Conservation (phyloP, 2,888 invertebrate genomes). For the Leucozona laternaria region DNA sequence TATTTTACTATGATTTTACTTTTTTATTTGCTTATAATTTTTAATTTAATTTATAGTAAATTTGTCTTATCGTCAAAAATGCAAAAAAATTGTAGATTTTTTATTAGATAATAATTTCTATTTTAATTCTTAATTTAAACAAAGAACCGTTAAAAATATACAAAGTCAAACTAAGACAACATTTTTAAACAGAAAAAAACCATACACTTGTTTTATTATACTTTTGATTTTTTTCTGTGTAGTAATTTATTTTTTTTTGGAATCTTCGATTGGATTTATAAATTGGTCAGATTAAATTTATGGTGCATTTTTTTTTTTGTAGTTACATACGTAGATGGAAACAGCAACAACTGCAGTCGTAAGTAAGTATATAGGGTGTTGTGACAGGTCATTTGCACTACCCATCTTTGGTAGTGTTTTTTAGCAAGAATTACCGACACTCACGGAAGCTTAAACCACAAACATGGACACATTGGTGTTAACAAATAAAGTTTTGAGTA, state of each 20-base stretch:
- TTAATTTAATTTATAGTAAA: conserved; percentile 70
- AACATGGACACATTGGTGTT: no score
- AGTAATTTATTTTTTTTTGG: background rate
- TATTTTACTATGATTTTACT: conserved; percentile 19
- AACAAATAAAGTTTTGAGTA: no score
- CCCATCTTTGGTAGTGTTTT: no score
- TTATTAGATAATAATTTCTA: conserved; percentile 61
- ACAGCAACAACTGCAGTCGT: no score
- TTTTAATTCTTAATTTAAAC: conserved; percentile 68
- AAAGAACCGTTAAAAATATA: conserved; percentile 71
- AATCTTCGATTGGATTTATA: background rate
- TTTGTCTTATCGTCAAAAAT: conserved; percentile 58
- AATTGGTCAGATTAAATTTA: background rate
- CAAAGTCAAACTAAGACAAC: conserved; percentile 73
- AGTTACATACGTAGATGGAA: no score
- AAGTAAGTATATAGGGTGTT: no score
- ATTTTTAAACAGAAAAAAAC: conserved; percentile 58
- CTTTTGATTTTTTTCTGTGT: background rate
- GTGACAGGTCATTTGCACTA: no score
- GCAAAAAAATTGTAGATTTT: conserved; percentile 47
- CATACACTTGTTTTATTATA: conserved; percentile 18
- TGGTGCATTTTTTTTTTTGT: background rate
- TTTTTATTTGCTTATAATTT: conserved; percentile 38
- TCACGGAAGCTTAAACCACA: no score
- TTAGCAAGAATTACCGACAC: no score